Evolutionary conservation across 2,797 vertebrate genomes (phyloP), one percentile per base, ranked within the genome.

Genomic region (Serranus cabrilla): DNA sequence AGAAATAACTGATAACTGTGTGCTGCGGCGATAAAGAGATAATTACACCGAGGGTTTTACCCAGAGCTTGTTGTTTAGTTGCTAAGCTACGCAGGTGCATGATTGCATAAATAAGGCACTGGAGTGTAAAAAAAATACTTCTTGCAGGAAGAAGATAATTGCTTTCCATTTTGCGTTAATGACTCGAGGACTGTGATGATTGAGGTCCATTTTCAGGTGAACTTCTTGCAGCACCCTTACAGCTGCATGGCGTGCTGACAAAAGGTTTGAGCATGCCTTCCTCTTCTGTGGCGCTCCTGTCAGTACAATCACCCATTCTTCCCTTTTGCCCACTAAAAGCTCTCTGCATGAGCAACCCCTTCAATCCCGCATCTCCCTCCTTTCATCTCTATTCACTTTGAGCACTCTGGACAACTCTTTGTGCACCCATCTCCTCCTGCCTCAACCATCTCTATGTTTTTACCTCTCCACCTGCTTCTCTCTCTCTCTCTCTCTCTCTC

Each of bases 51-150:
- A 80, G 82, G 49, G 52, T 45, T 87, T 88, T 76, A 81, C 71
- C 62, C 75, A 49, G 74, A 82, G 82, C 81, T 73, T 84, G 73
- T 83, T 87, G 80, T 87, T 87, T 61, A 60, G 87, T 87, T 92
- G 89, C 88, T 64, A 87, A 84, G 76, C 61, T 79, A 83, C 86
- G 50, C 84, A 89, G 89, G 78, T 90, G 89, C 76, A 74, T 46
- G 43, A 58, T 40, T 74, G 80, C 80, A 85, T 78, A 87, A 91
- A 85, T 86, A 84, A 79, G 51, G 42, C 3, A 14, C 40, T 31
- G 40, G 25, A 76, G 78, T 78, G 73, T 81, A 61, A 82, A 74
- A 86, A 34, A 34, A 78, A 50, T 49, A 61, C 77, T 85, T 87
- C 79, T 83, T 79, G 55, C 74, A 67, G 64, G 68, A 73, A 63